Evolutionary conservation across 2,113 vertebrate genomes (phyloP).

Genomic region (Eolophus roseicapilla): DNA sequence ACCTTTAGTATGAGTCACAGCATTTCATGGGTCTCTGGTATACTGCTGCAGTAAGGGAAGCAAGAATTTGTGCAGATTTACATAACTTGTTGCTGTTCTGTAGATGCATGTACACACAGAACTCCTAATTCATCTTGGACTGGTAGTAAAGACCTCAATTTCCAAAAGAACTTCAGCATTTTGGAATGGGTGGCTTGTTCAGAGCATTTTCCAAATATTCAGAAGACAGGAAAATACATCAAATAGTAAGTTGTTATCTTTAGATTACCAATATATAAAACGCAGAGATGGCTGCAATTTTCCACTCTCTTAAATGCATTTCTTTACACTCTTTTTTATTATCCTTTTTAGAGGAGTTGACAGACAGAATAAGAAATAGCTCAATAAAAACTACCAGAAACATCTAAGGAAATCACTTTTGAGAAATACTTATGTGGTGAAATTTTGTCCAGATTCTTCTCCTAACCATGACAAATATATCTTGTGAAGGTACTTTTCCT

Average conservation of each 20-base stretch:
- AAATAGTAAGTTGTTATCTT: not conserved
- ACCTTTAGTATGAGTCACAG: not conserved
- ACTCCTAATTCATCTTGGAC: not conserved
- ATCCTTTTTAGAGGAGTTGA: not conserved
- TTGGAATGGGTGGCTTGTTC: not conserved
- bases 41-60: not conserved
- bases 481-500: not conserved
- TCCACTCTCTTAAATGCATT: not conserved
- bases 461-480: not conserved
- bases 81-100: not conserved
- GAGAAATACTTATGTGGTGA: not conserved
- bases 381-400: not conserved
- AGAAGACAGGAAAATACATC: not conserved
- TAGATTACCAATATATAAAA: not conserved
- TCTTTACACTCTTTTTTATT: slow-evolving; percentile 5
- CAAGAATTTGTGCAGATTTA: not conserved
- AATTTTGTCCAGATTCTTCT: not conserved
- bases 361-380: not conserved
- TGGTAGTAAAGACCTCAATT: not conserved
- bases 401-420: not conserved
- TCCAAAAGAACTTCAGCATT: not conserved
- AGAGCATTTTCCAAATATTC: not conserved
- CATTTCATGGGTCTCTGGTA: not conserved
- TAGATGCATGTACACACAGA: not conserved
- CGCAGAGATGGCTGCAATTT: not conserved